Percentiles rank a stretch among this genome's conserved stretches.
Conservation (phyloP, 2,888 invertebrate species). For the Schizotus pectinicornis region DNA sequence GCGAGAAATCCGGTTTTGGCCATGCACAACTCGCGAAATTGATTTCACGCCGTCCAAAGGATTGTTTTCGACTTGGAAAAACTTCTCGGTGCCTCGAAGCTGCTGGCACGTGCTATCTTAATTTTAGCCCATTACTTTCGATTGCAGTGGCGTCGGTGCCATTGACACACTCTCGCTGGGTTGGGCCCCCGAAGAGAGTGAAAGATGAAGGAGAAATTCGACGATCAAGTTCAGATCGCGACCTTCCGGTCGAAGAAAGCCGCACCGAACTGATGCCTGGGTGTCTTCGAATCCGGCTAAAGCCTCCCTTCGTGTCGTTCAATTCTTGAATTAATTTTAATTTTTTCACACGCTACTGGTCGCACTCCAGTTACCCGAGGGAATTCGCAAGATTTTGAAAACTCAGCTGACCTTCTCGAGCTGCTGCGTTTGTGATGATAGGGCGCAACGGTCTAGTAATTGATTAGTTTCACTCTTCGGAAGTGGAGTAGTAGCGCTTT, state of each 20-base stretch:
- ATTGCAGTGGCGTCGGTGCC: conserved; percentile 36
- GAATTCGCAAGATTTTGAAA: too few species aligned
- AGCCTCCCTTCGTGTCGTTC: too few species aligned
- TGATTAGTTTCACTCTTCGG: conserved; percentile 10
- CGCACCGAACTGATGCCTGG: conserved; percentile 7
- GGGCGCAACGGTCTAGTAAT: conserved; percentile 3
- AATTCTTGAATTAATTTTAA: too few species aligned
- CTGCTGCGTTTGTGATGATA: not conserved
- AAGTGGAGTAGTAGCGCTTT: conserved; percentile 15
- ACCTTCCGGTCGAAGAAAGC: conserved; percentile 51
- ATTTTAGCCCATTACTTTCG: conserved; percentile 33
- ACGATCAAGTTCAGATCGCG: conserved; percentile 52
- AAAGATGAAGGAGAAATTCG: conserved; percentile 50
- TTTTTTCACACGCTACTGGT: too few species aligned
- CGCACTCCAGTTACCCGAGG: too few species aligned
- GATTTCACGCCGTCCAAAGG: too few species aligned
- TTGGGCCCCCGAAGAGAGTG: conserved; percentile 47
- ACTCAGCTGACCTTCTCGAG: too few species aligned
- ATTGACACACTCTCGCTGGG: conserved; percentile 42
- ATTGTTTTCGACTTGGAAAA: too few species aligned
- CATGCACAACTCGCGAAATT: too few species aligned
- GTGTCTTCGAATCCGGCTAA: too few species aligned
- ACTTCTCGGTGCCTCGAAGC: too few species aligned
- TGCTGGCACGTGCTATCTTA: not conserved
- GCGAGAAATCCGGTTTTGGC: too few species aligned